Evolutionary conservation across 2,797 vertebrate species (phyloP).

Genomic region (Eulemur rubriventer): DNA sequence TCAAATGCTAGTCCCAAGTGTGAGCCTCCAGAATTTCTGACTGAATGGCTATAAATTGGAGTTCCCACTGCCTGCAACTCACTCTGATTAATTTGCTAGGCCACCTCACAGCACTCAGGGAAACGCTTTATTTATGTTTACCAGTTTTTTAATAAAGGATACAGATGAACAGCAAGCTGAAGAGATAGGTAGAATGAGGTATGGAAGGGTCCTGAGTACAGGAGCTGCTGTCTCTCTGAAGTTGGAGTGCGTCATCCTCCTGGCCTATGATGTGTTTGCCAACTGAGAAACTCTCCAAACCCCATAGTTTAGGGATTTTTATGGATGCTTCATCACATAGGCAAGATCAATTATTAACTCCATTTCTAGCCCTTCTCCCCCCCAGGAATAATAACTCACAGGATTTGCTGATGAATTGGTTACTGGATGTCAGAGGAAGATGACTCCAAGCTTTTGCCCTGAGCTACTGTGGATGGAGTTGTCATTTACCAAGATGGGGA

Average conservation of each 20-base stretch:
- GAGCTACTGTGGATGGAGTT: not conserved
- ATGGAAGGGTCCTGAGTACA: not conserved
- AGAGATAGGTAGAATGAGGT: not conserved
- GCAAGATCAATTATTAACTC: not conserved
- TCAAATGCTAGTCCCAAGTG: no score
- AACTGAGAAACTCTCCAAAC: not conserved
- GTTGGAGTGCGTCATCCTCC: not conserved
- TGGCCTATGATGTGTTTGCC: not conserved
- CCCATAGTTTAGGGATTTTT: not conserved
- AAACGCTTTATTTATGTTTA: not conserved
- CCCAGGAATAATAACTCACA: not conserved
- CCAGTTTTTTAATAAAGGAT: not conserved
- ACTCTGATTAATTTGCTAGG: not conserved
- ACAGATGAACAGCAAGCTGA: not conserved
- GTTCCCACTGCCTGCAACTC: not conserved
- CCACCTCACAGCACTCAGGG: not conserved
- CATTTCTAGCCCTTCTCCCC: not conserved
- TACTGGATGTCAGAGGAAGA: not conserved
- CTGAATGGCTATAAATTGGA: not conserved
- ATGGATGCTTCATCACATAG: not conserved
- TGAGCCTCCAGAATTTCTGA: not conserved
- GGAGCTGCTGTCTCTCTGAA: not conserved
- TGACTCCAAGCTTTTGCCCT: not conserved
- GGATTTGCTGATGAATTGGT: not conserved
- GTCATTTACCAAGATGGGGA: not conserved